Conservation (phyloP, 2,888 invertebrate genomes). For the Onthophagus sagittarius region DNA sequence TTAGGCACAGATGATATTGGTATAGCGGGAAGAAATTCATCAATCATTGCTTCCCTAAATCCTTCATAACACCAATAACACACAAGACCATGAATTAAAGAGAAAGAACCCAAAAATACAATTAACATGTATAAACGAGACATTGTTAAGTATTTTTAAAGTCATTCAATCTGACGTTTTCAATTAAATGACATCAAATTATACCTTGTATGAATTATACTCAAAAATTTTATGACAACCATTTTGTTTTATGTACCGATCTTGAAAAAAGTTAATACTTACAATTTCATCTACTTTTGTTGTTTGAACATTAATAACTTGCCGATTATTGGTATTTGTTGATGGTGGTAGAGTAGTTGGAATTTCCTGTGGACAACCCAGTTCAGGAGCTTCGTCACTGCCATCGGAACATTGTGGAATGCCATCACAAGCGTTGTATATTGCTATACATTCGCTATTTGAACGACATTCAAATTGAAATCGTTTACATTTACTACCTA, state of each 20-base stretch:
- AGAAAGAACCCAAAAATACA: background rate
- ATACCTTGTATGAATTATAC: no score
- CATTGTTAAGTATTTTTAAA: background rate
- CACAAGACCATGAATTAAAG: background rate
- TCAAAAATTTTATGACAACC: no score
- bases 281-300: conserved; percentile 12
- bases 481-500: conserved; percentile 65
- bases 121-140: background rate
- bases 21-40: background rate
- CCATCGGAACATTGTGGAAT: conserved; percentile 89
- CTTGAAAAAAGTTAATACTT: conserved; percentile 2
- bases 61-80: background rate
- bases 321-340: conserved; percentile 29
- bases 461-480: conserved; percentile 86
- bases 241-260: no score
- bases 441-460: conserved; percentile 86
- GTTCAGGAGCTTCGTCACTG: conserved; percentile 85
- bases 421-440: conserved; percentile 93
- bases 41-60: background rate
- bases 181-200: no score
- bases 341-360: conserved; percentile 48
- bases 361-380: conserved; percentile 60
- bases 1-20: background rate
- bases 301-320: conserved; percentile 26
- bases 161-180: no score